A percentile compares a stretch with the other conserved stretches of the same genome.
Evolutionary conservation across 53 echinoderm and acorn worm species (phyloP).

Genomic region (Echinarachnius parma): DNA sequence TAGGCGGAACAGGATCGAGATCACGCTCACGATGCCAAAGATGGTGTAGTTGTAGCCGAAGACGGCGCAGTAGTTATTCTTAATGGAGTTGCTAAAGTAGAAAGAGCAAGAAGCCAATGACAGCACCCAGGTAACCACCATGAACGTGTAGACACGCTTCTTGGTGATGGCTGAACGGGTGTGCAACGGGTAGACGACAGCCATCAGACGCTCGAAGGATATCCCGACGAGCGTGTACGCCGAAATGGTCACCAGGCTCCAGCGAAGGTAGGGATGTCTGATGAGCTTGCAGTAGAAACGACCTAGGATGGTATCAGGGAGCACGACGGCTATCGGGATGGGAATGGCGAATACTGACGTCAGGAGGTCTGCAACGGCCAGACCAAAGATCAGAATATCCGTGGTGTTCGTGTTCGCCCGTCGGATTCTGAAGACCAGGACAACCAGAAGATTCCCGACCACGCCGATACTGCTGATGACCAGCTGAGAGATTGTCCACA

Average conservation of each 20-base stretch:
- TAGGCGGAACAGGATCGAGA: slow-evolving; percentile 34
- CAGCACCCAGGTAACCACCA: not conserved
- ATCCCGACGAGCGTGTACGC: not conserved
- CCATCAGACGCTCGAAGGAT: not conserved
- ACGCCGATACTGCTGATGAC: not conserved
- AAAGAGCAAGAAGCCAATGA: no score
- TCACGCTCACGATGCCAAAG: slow-evolving; percentile 17
- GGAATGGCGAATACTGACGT: not conserved
- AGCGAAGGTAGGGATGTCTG: not conserved
- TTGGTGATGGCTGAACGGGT: not conserved
- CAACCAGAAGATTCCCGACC: not conserved
- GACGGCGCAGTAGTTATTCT: no score
- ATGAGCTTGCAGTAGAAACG: not conserved
- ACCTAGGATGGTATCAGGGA: not conserved
- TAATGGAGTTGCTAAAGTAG: no score
- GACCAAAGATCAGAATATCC: not conserved
- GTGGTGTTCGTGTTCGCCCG: not conserved
- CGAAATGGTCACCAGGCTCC: not conserved
- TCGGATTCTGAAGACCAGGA: not conserved
- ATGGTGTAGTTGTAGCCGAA: no score
- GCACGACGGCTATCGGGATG: not conserved
- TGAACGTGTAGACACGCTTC: not conserved
- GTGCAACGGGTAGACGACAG: not conserved
- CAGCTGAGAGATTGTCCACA: not conserved
- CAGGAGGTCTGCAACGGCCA: not conserved